Evolutionary conservation across 2,797 vertebrate genomes (phyloP).

Genomic region (Urophycis tenuis): DNA sequence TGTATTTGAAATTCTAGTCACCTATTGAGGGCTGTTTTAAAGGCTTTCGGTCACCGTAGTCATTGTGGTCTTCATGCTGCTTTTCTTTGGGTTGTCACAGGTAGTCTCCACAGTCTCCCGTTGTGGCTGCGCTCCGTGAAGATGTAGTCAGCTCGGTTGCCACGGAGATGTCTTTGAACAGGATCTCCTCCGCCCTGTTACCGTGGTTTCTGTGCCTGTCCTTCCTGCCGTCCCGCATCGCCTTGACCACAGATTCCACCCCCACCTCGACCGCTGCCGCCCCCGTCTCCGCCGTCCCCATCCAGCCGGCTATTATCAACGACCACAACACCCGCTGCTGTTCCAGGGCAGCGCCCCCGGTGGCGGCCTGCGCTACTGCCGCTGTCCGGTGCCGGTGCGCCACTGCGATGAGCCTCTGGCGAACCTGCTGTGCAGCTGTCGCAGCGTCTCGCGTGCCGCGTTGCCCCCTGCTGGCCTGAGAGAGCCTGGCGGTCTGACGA

Average conservation of each 20-base stretch:
- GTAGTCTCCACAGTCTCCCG: slow-evolving; percentile 12
- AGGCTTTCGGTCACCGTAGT: not conserved
- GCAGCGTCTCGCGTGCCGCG: slow-evolving; percentile 37
- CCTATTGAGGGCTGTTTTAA: not conserved
- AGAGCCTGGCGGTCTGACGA: slow-evolving; percentile 36
- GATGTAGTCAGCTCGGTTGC: slow-evolving; percentile 48
- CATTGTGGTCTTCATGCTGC: not conserved
- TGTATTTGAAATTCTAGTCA: not conserved
- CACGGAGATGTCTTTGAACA: slow-evolving; percentile 52
- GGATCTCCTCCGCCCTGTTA: slow-evolving; percentile 33
- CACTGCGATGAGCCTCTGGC: slow-evolving; percentile 58
- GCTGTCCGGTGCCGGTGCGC: slow-evolving; percentile 39
- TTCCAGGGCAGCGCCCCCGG: slow-evolving; percentile 45
- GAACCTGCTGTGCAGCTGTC: slow-evolving; percentile 58
- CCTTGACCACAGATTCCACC: slow-evolving; percentile 12
- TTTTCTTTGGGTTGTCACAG: not conserved
- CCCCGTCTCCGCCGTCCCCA: not conserved
- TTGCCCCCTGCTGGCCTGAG: slow-evolving; percentile 42
- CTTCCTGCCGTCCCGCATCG: slow-evolving; percentile 30
- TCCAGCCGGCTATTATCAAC: slow-evolving; percentile 22
- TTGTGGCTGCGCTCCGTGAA: slow-evolving; percentile 31
- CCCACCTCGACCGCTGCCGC: slow-evolving; percentile 7
- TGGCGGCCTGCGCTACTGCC: slow-evolving; percentile 60
- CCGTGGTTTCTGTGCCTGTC: slow-evolving; percentile 45
- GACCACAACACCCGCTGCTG: slow-evolving; percentile 44